Evolutionary conservation across 2,113 vertebrate species (phyloP), one percentile per base, ranked within the genome.

Genomic region (Thinocorus orbignyianus): DNA sequence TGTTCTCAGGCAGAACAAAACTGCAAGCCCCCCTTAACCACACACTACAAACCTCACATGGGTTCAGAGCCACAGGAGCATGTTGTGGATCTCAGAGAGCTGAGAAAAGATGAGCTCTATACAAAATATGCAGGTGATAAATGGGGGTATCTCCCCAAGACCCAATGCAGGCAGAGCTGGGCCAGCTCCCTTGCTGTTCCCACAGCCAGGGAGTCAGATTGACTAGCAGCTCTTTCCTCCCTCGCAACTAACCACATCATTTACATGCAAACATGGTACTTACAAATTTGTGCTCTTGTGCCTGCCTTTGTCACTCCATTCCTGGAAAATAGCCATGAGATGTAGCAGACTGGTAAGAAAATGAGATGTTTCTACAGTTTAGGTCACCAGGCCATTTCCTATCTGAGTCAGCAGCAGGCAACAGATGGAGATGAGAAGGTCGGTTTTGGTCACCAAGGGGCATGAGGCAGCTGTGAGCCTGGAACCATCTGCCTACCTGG

Each of bases 11-110:
- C 9, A 48, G 41, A 57, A 51, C 8, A 6, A 61, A 82, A 61
- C 16, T n/a, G 6, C 41, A 4, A 28, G 6, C 41, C 25, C 35
- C 11, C 33, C 60, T 46, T 57, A 72, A 58, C 25, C 6, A 1
- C 49, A 13, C 0, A 0, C 51, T 26, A 17, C n/a, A 76, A 65
- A 49, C 19, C 28, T 83, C 76, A 58, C 26, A 4, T 7, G 31
- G 31, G 33, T 83, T 78, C 54, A 84, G 86, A 73, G 60, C 14
- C 41, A 70, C 37, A 8, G 44, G 6, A 51, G 2, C 0, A 0
- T 16, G 11, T 6, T 61, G 54, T 57, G 55, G 28, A 15, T 78
- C 60, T 83, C 51, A 73, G 49, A 62, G 16, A 86, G 18, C 31
- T n/a, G 20, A 48, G 44, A 52, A 92, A 90, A 65, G 9, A 8